Base-by-base conservation (phyloP, 2,797 vertebrate species). In the Sylvia borin region DNA sequence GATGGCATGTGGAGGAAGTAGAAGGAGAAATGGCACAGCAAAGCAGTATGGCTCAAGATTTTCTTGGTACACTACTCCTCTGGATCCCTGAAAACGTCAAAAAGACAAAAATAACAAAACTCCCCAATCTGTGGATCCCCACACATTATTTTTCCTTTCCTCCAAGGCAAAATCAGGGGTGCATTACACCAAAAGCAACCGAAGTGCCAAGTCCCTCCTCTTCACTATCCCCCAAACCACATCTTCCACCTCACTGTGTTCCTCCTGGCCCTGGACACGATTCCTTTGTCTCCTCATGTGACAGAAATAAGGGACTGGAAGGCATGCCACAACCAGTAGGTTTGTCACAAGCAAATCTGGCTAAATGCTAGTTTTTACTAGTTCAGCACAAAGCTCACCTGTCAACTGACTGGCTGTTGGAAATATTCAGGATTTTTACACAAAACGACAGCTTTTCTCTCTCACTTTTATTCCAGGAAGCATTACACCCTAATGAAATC, bases 321-420 rank as follows among this genome's bases (percentile, higher is more conserved):
- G 31, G 32, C 75, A 8, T 2, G 83, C 19, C 87, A 74, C 51
- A 36, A 79, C n/a, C 57, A 40, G n/a, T 0, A 34, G 43, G 36
- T 58, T 31, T 55, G 60, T 70, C 87, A 94, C 84, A 94, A 88
- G 42, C 67, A 80, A 54, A 88, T 83, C 16, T 77, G 87, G 82
- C 81, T 71, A 87, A 77, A 68, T 75, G 73, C 45, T 85, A 7
- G 78, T 60, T 93, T 91, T 91, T 4, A 70, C 34, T 26, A 60
- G 48, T 14, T 71, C 19, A 42, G 62, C 68, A 88, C 88, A 93
- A 95, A 93, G 90, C 72, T 68, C 40, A 93, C 87, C 82, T 91
- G 85, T 60, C 83, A 94, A 5, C 32, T 10, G 2, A 31, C 36
- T 16, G 58, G 48, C 32, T 85, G 79, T 38, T 85, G 36, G 64